Conservation (phyloP, 2,888 invertebrate species). For the Patella ulyssiponensis region DNA sequence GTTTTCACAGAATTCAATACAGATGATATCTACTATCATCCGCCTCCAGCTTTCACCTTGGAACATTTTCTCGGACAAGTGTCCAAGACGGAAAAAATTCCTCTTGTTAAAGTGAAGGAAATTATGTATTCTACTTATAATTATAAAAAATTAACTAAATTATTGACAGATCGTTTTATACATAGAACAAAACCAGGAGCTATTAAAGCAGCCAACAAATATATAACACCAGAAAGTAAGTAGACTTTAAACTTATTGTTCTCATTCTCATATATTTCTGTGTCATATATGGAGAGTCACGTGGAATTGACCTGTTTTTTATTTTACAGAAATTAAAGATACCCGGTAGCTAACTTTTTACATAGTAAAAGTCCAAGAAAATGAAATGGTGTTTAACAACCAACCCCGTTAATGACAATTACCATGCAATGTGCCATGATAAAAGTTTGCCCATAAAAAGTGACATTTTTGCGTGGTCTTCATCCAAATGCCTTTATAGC, state of each 20-base stretch:
- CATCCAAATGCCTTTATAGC: too few species aligned
- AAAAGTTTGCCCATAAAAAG: too few species aligned
- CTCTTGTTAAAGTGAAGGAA: constrained; percentile 53
- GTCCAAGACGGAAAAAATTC: constrained; percentile 53
- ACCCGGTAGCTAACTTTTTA: too few species aligned
- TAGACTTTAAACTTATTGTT: not conserved
- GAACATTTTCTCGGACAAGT: constrained; percentile 64
- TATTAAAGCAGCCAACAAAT: constrained; percentile 35
- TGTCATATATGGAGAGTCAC: too few species aligned
- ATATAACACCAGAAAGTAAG: constrained; percentile 54
- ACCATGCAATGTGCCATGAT: too few species aligned
- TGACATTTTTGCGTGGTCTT: too few species aligned
- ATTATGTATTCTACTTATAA: constrained; percentile 61
- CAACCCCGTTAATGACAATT: too few species aligned
- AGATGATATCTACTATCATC: constrained; percentile 58
- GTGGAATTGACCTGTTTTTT: too few species aligned
- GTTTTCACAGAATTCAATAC: constrained; percentile 50
- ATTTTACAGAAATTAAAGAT: too few species aligned
- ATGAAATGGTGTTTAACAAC: too few species aligned
- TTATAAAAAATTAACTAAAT: constrained; percentile 64
- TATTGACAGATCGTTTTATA: constrained; percentile 52
- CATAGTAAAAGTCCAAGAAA: too few species aligned
- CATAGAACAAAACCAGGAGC: constrained; percentile 27
- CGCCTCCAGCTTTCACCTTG: constrained; percentile 64
- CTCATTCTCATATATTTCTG: too few species aligned